Conservation (phyloP, 2,113 vertebrate genomes). For the Machaerirhynchus nigripectus region DNA sequence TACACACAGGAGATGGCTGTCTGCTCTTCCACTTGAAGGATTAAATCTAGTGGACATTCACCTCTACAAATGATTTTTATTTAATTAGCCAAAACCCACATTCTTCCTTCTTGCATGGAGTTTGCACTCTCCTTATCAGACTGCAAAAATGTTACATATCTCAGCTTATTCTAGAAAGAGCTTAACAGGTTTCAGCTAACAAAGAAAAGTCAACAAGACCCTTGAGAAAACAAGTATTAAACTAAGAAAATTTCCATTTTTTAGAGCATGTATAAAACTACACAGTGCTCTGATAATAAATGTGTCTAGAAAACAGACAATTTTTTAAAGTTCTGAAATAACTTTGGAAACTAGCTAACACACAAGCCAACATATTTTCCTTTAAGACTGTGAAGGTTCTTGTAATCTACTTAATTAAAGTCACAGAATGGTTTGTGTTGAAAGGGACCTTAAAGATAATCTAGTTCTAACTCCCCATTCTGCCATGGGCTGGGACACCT, state of each 20-base stretch:
- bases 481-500: neutral
- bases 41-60: neutral
- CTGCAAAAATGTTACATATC: neutral
- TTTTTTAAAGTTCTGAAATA: neutral
- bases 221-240: neutral
- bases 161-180: neutral
- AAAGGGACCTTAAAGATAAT: neutral
- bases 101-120: neutral
- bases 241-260: neutral
- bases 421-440: neutral
- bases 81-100: neutral
- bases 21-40: neutral
- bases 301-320: neutral
- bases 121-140: neutral
- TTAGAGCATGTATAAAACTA: neutral
- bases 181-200: neutral
- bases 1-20: rapidly evolving
- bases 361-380: neutral
- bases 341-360: neutral
- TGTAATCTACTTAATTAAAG: neutral
- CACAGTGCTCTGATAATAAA: neutral
- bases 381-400: neutral
- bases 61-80: neutral
- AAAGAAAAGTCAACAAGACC: neutral
- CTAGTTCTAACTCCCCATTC: neutral